Evolutionary conservation across 2,113 vertebrate genomes (phyloP).

Genomic region (Scomber colias): DNA sequence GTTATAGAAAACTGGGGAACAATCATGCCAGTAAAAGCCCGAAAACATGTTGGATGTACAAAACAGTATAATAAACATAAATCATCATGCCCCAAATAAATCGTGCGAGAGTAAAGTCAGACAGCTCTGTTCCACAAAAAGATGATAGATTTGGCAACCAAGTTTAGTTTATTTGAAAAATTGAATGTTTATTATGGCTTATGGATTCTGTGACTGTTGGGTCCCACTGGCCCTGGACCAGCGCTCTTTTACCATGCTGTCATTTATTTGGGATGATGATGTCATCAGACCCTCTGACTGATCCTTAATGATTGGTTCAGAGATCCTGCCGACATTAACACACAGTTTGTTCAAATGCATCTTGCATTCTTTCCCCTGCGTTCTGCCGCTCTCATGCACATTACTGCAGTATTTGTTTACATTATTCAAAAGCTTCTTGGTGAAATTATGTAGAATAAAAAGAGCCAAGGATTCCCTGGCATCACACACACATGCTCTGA

Average conservation of each 20-base stretch:
- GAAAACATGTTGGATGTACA: conserved; percentile 22
- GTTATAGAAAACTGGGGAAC: conserved; percentile 1
- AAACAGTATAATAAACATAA: conserved; percentile 37
- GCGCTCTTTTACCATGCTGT: conserved; percentile 59
- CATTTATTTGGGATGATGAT: conserved; percentile 70
- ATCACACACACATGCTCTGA: conserved; percentile 34
- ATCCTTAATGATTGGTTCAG: conserved; percentile 49
- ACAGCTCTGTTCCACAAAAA: conserved; percentile 33
- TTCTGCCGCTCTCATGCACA: conserved; percentile 7
- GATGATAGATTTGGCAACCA: conserved; percentile 52
- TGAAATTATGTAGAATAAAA: conserved; percentile 34
- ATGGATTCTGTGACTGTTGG: conserved; percentile 54
- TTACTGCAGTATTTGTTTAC: conserved; percentile 52
- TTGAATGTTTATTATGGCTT: conserved; percentile 65
- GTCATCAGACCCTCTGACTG: conserved; percentile 64
- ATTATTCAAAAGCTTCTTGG: conserved; percentile 32
- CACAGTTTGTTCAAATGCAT: conserved; percentile 7
- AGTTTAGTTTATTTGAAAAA: conserved; percentile 68
- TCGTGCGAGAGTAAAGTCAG: conserved; percentile 40
- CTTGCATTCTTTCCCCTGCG: conserved; percentile 7
- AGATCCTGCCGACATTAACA: conserved; percentile 35
- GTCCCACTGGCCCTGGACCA: conserved; percentile 42
- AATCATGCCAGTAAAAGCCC: conserved; percentile 18
- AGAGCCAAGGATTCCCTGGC: conserved; percentile 46
- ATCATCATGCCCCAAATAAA: conserved; percentile 27